Conservation (phyloP, 2,113 vertebrate species). For the Neoarius graeffei region DNA sequence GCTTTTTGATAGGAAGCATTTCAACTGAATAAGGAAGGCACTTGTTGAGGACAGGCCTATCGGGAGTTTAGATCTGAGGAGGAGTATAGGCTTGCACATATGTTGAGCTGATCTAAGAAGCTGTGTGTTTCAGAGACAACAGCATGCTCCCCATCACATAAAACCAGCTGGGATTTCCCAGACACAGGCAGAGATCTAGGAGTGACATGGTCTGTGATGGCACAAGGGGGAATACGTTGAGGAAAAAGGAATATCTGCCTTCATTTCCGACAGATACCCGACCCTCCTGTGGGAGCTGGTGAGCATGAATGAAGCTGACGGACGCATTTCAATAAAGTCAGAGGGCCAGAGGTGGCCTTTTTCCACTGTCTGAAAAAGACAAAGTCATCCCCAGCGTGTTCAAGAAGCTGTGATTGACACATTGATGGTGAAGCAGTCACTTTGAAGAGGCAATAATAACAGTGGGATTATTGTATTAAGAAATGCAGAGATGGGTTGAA, state of each 20-base stretch:
- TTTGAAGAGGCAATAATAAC: conserved; percentile 32
- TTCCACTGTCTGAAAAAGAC: conserved; percentile 50
- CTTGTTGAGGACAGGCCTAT: conserved; percentile 51
- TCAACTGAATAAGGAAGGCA: conserved; percentile 52
- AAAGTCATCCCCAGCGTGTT: conserved; percentile 38
- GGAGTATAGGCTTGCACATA: conserved; percentile 38
- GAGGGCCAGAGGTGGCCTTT: conserved; percentile 56
- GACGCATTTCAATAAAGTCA: conserved; percentile 62
- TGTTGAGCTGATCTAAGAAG: conserved; percentile 55
- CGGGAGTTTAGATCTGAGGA: conserved; percentile 44
- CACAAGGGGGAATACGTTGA: conserved; percentile 25
- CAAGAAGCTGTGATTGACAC: conserved; percentile 44
- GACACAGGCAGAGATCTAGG: conserved; percentile 35
- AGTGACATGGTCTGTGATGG: conserved; percentile 35
- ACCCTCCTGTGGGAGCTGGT: conserved; percentile 57
- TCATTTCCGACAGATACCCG: conserved; percentile 63
- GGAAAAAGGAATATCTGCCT: conserved; percentile 50
- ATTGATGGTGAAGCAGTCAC: conserved; percentile 33
- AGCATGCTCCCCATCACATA: conserved; percentile 55
- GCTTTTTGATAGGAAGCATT: conserved; percentile 55
- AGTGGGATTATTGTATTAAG: conserved; percentile 28
- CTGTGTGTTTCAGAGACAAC: conserved; percentile 54
- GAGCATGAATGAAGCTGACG: conserved; percentile 61
- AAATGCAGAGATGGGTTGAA: conserved; percentile 17
- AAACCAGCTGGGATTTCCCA: conserved; percentile 34